Conservation (phyloP, 1,140 invertebrate genomes). For the Oreohelix idahoensis region DNA sequence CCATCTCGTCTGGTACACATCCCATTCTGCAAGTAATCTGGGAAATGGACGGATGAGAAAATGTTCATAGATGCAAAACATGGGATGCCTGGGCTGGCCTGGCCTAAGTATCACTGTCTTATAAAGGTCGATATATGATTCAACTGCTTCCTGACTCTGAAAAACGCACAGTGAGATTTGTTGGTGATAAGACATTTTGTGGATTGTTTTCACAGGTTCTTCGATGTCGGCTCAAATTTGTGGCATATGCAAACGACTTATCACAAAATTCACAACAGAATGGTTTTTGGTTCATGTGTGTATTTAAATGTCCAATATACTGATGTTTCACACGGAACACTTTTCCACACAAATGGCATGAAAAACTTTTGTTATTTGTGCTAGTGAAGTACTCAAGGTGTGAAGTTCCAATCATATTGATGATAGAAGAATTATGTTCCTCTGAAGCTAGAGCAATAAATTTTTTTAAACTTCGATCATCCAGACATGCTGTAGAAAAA, state of each 20-base stretch:
- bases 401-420: constrained; percentile 18
- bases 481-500: constrained; percentile 36
- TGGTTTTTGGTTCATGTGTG: constrained; percentile 44
- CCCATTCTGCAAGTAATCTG: neutral
- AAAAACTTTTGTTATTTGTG: constrained; percentile 34
- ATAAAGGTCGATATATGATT: neutral
- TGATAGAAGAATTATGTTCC: constrained; percentile 26
- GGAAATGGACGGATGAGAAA: constrained; percentile 27
- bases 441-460: constrained; percentile 30
- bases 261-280: constrained; percentile 46
- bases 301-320: constrained; percentile 46
- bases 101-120: neutral
- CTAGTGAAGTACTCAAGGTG: neutral
- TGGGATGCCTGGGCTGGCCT: constrained; percentile 7
- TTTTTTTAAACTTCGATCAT: constrained; percentile 40
- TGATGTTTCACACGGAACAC: constrained; percentile 45
- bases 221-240: constrained; percentile 44
- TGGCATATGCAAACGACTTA: constrained; percentile 47
- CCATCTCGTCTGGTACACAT: neutral
- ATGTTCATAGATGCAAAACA: neutral
- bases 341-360: constrained; percentile 41
- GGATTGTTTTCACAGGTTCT: constrained; percentile 42
- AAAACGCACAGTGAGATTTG: neutral
- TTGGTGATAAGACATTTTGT: constrained; percentile 22
- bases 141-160: neutral